Evolutionary conservation across 2,888 invertebrate species (phyloP).

Genomic region (Agonopterix alstromeriana): DNA sequence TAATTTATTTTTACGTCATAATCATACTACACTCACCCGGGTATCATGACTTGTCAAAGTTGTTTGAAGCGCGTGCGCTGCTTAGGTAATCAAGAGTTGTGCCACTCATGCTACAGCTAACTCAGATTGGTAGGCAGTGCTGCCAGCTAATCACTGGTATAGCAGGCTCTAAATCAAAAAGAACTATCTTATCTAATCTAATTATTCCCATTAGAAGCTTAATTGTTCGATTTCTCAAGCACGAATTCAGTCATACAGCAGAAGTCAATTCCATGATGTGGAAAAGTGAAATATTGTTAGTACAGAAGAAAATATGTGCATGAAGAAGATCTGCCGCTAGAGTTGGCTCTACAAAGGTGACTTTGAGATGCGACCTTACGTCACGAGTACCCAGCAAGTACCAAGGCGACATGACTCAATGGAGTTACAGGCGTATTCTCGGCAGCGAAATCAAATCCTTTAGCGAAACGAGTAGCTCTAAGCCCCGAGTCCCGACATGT

Average conservation of each 20-base stretch:
- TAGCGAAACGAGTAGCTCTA: constrained; percentile 2
- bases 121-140: no score
- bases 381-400: constrained; percentile 5
- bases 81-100: no score
- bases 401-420: constrained; percentile 6
- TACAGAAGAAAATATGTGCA: no score
- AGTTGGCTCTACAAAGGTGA: neutral
- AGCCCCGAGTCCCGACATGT: neutral
- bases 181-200: no score
- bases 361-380: constrained; percentile 5
- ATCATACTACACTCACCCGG: constrained; percentile 29
- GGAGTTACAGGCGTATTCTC: constrained; percentile 1
- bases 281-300: neutral
- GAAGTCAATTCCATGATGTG: no score
- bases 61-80: neutral
- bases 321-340: no score
- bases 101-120: no score
- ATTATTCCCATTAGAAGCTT: no score
- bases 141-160: no score
- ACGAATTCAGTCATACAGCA: no score
- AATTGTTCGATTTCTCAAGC: no score
- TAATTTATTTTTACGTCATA: constrained; percentile 22
- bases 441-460: constrained; percentile 5
- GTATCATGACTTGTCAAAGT: constrained; percentile 14
- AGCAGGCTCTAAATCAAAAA: no score